Evolutionary conservation across 2,113 vertebrate species (phyloP).

Genomic region (Thymallus thymallus): DNA sequence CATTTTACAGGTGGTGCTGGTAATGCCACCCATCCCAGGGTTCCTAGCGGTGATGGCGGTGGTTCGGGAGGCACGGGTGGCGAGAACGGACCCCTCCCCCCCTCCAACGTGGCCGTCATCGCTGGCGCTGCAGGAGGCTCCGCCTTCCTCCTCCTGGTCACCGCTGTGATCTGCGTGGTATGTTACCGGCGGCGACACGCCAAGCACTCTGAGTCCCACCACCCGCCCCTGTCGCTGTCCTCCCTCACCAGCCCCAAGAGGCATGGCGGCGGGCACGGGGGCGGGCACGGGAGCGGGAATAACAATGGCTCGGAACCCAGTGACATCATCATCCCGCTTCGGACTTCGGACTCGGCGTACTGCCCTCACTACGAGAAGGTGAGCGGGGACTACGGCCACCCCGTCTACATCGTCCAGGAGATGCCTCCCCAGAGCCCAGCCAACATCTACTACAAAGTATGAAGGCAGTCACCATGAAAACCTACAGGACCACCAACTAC

Average conservation of each 20-base stretch:
- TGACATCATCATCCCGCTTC: constrained; percentile 91
- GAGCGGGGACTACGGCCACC: constrained; percentile 92
- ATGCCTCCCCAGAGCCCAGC: constrained; percentile 90
- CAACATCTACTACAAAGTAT: constrained; percentile 97
- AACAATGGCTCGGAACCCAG: constrained; percentile 88
- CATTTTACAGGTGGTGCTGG: constrained; percentile 59
- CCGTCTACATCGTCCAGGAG: constrained; percentile 93
- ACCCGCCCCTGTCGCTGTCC: constrained; percentile 83
- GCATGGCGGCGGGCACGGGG: constrained; percentile 68
- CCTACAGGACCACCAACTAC: constrained; percentile 37
- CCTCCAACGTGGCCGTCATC: constrained; percentile 85
- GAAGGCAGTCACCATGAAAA: constrained; percentile 58
- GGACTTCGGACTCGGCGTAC: constrained; percentile 87
- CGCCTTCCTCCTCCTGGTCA: constrained; percentile 84
- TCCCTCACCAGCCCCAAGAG: constrained; percentile 82
- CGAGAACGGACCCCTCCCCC: constrained; percentile 81
- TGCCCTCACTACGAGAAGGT: constrained; percentile 97
- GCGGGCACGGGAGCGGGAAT: constrained; percentile 66
- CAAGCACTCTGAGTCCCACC: constrained; percentile 89
- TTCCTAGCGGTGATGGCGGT: constrained; percentile 62
- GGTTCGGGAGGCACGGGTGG: constrained; percentile 58
- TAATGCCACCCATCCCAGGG: constrained; percentile 71
- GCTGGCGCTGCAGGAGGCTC: constrained; percentile 84
- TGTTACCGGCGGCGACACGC: constrained; percentile 85
- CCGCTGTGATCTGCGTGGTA: constrained; percentile 82